Evolutionary conservation across 1,140 invertebrate genomes (phyloP), one percentile per base, ranked within the genome.

Genomic region (Anagrus nilaparvatae): DNA sequence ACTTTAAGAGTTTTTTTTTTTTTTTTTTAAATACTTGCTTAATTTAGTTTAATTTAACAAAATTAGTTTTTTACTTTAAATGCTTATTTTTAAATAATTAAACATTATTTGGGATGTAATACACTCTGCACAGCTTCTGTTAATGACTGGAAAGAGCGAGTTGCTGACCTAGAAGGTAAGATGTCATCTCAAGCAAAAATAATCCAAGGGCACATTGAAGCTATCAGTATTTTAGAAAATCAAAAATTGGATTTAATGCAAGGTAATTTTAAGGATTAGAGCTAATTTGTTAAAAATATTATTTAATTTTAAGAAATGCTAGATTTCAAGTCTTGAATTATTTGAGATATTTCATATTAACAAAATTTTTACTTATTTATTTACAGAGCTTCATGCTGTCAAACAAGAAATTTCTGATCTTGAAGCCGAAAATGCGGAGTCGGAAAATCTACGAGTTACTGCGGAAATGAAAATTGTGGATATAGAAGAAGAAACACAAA

Each of bases 401-500:
- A 76, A 74, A 52, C 70, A 75, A 48, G 72, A 77, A 54, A 65
- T 75, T 44, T 65, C 65, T 20, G 64, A 69, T 50, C 60, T 79
- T 42, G 77, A 79, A 56, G 72, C 74, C 23, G 77, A 75, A 55
- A 65, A 76, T 44, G 70, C 71, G 19, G 70, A 75, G 41, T 69
- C 77, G 3, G 74, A 81, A 59, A 78, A 73, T 67, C 62, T 67
- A 3, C 65, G 75, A 29, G 76, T 79, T 0, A 70, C 73, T n/a
- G 76, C 78, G 6, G 79, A 84, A 67, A 78, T 86, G 51, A 80
- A 78, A 49, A 71, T 74, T 6, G 79, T 81, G 10, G 78, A 83
- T 49, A 57, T 82, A 42, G 75, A 80, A 58, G 80, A 83, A 56
- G 74, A 81, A 56, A 58, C 81, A 13, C 13, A 50, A 12, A 61